Percentiles rank a stretch among this genome's conserved stretches.
phyloP scores from a whole-genome alignment of 2,113 vertebrate genomes.

The Ceratotherium simum region DNA sequence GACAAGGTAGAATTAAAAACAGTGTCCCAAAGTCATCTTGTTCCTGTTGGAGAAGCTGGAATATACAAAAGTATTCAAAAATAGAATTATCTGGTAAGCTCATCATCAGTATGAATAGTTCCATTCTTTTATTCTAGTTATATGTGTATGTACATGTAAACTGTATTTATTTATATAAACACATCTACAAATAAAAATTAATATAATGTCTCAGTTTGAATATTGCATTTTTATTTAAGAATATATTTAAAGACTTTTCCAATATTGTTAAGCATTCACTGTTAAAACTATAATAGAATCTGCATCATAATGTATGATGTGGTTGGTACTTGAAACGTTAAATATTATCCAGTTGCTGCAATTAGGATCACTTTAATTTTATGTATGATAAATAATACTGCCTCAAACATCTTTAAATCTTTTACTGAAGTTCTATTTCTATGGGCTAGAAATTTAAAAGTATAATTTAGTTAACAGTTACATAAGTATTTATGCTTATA shows the following conservation, averaged over 20 bases:
- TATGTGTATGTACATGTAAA: not conserved
- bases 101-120: not conserved
- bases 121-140: not conserved
- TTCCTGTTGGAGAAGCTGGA: not conserved
- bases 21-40: not conserved
- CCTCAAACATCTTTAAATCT: not conserved
- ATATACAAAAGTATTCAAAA: not conserved
- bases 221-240: not conserved
- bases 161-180: not conserved
- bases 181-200: not conserved
- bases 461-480: not conserved
- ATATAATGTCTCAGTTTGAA: not conserved
- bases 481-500: not conserved
- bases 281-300: not conserved
- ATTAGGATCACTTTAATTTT: not conserved
- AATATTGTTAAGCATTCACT: not conserved
- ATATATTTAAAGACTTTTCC: not conserved
- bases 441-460: not conserved
- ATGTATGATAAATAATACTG: not conserved
- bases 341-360: not conserved
- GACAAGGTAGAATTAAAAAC: not conserved
- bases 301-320: not conserved
- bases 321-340: not conserved
- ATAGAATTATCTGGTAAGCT: not conserved
- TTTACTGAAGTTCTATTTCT: not conserved